Conservation (phyloP, 2,113 vertebrate genomes). For the human (Homo sapiens) region GRCh38 chr3:186545001-186545500, state of each 20-base stretch:
- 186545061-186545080: background rate
- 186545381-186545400: background rate
- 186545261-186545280: background rate
- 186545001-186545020: background rate
- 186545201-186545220: background rate
- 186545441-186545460: background rate
- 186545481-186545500: background rate
- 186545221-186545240: background rate
- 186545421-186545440: constrained; percentile 33
- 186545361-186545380: constrained; percentile 15
- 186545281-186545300: background rate
- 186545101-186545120: background rate
- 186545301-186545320: background rate
- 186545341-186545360: background rate
- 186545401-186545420: background rate
- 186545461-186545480: background rate
- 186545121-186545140: background rate
- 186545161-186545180: background rate
- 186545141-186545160: background rate
- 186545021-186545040: background rate
- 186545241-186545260: background rate
- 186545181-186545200: background rate
- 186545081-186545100: background rate
- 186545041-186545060: background rate
- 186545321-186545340: background rate